Conservation (phyloP, 2,888 invertebrate species). For the Lucinisca nassula region DNA sequence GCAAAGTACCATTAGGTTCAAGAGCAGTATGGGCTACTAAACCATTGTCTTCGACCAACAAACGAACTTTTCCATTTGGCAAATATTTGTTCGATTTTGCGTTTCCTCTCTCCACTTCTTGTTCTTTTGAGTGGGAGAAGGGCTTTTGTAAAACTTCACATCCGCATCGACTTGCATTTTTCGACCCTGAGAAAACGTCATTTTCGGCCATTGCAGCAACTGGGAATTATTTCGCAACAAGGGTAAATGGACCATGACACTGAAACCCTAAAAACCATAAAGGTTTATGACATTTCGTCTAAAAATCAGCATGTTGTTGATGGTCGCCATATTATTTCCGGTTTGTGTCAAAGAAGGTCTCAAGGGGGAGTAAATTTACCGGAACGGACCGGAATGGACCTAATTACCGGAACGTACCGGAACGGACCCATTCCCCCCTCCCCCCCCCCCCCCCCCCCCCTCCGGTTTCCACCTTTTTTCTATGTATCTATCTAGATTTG, state of each 20-base stretch:
- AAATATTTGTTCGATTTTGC: constrained; percentile 40
- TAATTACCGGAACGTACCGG: no score
- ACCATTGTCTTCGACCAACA: constrained; percentile 75
- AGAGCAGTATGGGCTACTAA: constrained; percentile 51
- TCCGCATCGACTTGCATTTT: background rate
- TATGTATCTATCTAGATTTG: no score
- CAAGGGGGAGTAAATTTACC: no score
- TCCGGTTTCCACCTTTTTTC: no score
- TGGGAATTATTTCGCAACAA: background rate
- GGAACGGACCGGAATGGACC: no score
- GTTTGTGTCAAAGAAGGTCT: background rate
- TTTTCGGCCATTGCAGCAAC: background rate
- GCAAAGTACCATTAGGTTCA: background rate
- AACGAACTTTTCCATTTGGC: constrained; percentile 73
- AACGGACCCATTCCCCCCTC: no score
- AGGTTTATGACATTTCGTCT: background rate
- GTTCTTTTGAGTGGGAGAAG: constrained; percentile 44
- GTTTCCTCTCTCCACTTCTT: constrained; percentile 5
- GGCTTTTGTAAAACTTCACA: background rate
- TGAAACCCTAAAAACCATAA: background rate
- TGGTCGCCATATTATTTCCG: constrained; percentile 71
- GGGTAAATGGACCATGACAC: background rate
- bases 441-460: no score
- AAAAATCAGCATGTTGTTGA: constrained; percentile 63
- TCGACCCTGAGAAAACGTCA: background rate